phyloP scores from a whole-genome alignment of 2,113 vertebrate species.

The Glaucidium brasilianum region DNA sequence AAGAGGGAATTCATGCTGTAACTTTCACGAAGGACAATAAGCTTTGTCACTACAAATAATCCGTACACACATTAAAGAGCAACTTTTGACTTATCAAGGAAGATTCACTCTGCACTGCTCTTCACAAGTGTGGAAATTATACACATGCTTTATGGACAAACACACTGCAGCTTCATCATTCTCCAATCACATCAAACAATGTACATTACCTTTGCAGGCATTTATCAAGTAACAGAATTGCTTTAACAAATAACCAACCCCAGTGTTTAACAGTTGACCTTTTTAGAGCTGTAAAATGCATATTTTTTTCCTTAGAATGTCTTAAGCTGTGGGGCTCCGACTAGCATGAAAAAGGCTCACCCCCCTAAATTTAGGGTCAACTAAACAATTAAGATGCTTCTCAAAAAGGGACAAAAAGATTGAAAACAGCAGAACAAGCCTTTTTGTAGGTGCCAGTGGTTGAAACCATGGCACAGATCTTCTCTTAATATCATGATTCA shows the following conservation, averaged over 20 bases:
- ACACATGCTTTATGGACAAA: background rate
- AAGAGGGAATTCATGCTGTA: background rate
- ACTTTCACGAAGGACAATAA: background rate
- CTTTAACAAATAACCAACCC: background rate
- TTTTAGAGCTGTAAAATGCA: background rate
- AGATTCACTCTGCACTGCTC: background rate
- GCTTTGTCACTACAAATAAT: background rate
- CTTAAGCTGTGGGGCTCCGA: background rate
- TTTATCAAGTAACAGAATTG: background rate
- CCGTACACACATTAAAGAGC: background rate
- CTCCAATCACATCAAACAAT: background rate
- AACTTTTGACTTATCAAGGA: background rate
- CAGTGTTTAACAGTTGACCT: background rate
- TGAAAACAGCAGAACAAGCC: background rate
- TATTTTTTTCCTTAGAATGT: background rate
- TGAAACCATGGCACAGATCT: background rate
- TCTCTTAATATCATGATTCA: background rate
- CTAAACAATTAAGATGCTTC: background rate
- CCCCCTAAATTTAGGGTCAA: background rate
- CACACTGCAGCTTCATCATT: background rate
- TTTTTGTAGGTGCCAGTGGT: background rate
- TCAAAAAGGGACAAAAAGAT: background rate
- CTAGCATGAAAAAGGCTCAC: background rate
- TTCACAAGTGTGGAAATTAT: background rate
- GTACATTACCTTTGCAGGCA: no score